Conservation (phyloP, 2,888 invertebrate genomes). For the Drosophila peninsularis region DNA sequence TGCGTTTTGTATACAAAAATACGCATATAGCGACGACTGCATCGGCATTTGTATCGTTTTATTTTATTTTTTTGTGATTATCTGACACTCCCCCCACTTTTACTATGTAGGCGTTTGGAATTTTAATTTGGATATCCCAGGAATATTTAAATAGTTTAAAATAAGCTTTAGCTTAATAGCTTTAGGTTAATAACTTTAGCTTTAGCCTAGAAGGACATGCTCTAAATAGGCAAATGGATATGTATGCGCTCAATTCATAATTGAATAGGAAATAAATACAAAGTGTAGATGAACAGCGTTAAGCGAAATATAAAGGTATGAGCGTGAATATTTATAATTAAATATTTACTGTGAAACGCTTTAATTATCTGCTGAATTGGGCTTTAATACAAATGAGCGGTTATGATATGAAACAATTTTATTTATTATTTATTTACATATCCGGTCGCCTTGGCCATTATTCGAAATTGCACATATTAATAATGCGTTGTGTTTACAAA, state of each 20-base stretch:
- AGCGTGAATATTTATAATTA: neutral
- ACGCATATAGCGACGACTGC: constrained; percentile 17
- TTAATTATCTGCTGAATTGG: constrained; percentile 26
- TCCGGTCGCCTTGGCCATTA: constrained; percentile 61
- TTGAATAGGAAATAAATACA: neutral
- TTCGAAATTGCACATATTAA: constrained; percentile 61
- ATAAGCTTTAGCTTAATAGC: constrained; percentile 23
- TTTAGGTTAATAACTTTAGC: constrained; percentile 26
- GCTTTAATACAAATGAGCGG: constrained; percentile 22
- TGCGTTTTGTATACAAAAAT: constrained; percentile 24
- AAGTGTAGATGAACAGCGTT: neutral
- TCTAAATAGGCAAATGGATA: neutral
- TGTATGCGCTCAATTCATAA: too few relatives aligned
- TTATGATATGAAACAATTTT: constrained; percentile 43
- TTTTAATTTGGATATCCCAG: constrained; percentile 47
- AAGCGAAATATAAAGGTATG: neutral
- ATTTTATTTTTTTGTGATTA: constrained; percentile 47
- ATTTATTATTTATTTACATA: constrained; percentile 71
- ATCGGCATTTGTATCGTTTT: constrained; percentile 41
- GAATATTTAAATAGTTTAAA: neutral
- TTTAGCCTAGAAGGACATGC: constrained; percentile 29
- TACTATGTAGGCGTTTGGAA: constrained; percentile 50
- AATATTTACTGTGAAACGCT: constrained; percentile 3
- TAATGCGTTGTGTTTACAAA: constrained; percentile 65
- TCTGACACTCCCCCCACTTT: neutral